Conservation (phyloP, 2,888 invertebrate species). For the Rhamphomyia laevipes region DNA sequence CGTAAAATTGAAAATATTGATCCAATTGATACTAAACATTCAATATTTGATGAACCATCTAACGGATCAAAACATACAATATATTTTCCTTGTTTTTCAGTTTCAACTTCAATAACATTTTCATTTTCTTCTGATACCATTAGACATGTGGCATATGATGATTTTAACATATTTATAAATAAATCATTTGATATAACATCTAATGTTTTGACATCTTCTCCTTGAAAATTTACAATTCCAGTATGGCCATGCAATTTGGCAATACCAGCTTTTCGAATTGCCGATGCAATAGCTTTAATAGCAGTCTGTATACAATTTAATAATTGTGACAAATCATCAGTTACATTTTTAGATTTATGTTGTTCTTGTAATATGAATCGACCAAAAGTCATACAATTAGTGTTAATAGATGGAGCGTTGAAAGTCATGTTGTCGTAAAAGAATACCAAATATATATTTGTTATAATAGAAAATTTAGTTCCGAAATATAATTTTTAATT, state of each 20-base stretch:
- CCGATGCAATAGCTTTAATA: constrained; percentile 92
- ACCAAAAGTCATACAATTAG: constrained; percentile 89
- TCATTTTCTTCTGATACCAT: constrained; percentile 95
- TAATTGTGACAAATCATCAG: constrained; percentile 89
- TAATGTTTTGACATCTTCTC: constrained; percentile 95
- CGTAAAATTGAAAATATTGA: constrained; percentile 89
- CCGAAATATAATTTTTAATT: too few relatives aligned
- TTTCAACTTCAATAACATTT: constrained; percentile 75
- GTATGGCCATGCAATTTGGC: constrained; percentile 92
- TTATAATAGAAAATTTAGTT: too few relatives aligned
- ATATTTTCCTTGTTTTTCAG: constrained; percentile 86
- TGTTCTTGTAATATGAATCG: constrained; percentile 87
- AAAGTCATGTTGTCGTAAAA: constrained; percentile 35
- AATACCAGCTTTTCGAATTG: constrained; percentile 94
- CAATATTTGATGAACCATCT: constrained; percentile 98
- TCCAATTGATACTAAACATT: constrained; percentile 94
- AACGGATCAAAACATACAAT: constrained; percentile 96
- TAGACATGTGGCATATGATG: constrained; percentile 84
- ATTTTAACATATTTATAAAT: constrained; percentile 92
- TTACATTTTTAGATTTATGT: constrained; percentile 70
- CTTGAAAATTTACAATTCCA: constrained; percentile 87
- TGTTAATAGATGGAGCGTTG: constrained; percentile 51
- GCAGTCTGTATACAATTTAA: constrained; percentile 91
- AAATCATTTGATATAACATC: constrained; percentile 93
- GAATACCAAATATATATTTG: too few relatives aligned